These are phyloP conservation scores for Pachyramphus minor DNA, from an alignment of 2,113 vertebrate genomes.

Conservation along the genomic window DNA sequence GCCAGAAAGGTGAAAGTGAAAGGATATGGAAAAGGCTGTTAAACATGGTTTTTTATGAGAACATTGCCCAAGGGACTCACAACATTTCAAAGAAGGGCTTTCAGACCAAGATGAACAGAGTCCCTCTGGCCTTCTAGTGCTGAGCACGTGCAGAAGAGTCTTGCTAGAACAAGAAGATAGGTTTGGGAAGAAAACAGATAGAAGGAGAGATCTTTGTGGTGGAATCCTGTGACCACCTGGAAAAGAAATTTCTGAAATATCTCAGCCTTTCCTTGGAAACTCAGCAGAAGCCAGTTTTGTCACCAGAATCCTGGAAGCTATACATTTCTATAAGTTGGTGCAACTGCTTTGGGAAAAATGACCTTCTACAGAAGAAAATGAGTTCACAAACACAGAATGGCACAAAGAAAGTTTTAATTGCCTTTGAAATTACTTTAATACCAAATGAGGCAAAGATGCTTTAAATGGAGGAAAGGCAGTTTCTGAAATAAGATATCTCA, in stretches of 20 bases:
- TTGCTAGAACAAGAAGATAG: background rate
- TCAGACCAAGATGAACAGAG: background rate
- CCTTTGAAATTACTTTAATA: background rate
- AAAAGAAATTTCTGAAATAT: background rate
- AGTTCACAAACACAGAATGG: background rate
- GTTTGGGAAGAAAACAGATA: background rate
- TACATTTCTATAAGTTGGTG: background rate
- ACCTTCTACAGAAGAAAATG: background rate
- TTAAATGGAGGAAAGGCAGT: background rate
- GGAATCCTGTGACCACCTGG: background rate
- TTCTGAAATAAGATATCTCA: background rate
- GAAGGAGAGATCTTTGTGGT: background rate
- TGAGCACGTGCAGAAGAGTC: background rate
- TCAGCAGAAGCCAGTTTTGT: background rate
- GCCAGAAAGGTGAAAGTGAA: background rate
- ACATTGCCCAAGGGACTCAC: background rate
- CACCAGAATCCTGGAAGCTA: background rate
- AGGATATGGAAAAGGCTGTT: background rate
- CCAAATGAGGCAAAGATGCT: background rate
- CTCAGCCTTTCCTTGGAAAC: background rate
- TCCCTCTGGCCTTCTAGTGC: background rate
- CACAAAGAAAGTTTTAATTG: background rate
- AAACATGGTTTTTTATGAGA: background rate
- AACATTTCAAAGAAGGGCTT: background rate
- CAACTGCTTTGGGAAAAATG: background rate